Evolutionary conservation across 2,888 invertebrate genomes (phyloP), one percentile per base, ranked within the genome.

Genomic region (Pristionchus japonicus): DNA sequence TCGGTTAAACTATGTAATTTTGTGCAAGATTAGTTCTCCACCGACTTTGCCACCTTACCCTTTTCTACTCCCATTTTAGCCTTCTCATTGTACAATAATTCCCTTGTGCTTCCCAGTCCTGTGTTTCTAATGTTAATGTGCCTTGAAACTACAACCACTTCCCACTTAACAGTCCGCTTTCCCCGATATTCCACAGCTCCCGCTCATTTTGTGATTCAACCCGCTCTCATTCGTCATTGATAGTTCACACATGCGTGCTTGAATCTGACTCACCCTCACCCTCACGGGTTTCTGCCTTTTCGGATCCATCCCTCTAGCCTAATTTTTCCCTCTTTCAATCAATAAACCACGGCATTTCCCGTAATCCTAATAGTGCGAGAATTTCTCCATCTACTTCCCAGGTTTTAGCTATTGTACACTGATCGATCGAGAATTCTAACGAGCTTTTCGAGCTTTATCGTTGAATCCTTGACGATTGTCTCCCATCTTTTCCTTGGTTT

Each of bases 281-380:
- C 67, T n/a, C 74, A 74, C 74, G 74, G 74, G 74, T 74, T n/a
- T 67, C 77, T 37, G 15, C 15, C 23, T 80, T 34, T 80, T 40
- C 47, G 34, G 20, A 31, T n/a, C 27, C 40, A 43, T 43, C n/a
- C 40, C 43, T 43, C 3, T 47, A 80, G n/a, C 80, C 23, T 43
- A n/a, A n/a, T n/a, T n/a, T n/a, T n/a, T n/a, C n/a, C n/a, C 43
- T 23, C 74, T 74, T 74, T 74, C 74, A 40, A 31, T 37, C 74
- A 74, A 40, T 74, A 40, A 67, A 13, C 23, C 0, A n/a, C 43
- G 40, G 74, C 74, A 74, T 74, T 74, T 74, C 40, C 43, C 74
- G 40, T 40, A 37, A 20, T n/a, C n/a, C 20, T 40, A 13, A 34
- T 15, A 17, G 27, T 2, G 61, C 3, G 34, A 67, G 67, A 20